These are phyloP conservation scores for Cyprinodon variegatus DNA, from an alignment of 2,113 vertebrate genomes.

Conservation along the genomic window DNA sequence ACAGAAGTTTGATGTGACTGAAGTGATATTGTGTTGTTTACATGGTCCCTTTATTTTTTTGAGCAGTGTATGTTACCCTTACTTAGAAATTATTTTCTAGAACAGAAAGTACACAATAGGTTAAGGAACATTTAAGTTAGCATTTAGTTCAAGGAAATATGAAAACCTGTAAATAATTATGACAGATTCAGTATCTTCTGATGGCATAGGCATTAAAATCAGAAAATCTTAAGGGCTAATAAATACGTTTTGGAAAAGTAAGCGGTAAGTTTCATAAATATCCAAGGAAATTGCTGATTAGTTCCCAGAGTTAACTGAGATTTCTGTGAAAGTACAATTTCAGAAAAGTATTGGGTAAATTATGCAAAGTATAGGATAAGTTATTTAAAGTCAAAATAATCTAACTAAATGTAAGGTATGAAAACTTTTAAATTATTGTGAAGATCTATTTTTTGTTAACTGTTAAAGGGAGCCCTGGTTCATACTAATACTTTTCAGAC, in stretches of 20 bases:
- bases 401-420: not conserved
- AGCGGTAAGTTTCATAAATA: no score
- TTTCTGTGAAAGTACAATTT: not conserved
- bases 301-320: no score
- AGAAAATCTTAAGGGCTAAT: not conserved
- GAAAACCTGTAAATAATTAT: no score
- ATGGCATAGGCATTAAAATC: not conserved
- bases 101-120: no score
- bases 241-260: not conserved
- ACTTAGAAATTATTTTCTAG: no score
- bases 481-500: slow-evolving; percentile 2
- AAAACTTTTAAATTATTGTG: slow-evolving; percentile 30
- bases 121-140: no score
- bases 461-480: slow-evolving; percentile 1
- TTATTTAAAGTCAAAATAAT: not conserved
- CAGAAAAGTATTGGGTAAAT: not conserved
- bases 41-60: no score
- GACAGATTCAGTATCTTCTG: not conserved
- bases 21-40: no score
- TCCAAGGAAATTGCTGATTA: no score
- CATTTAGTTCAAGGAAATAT: no score
- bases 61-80: no score
- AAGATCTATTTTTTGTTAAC: slow-evolving; percentile 12
- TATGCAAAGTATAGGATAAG: not conserved
- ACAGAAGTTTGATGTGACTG: no score